Evolutionary conservation across 1,140 invertebrate genomes (phyloP).

Genomic region (Cyphomyrmex costatus): DNA sequence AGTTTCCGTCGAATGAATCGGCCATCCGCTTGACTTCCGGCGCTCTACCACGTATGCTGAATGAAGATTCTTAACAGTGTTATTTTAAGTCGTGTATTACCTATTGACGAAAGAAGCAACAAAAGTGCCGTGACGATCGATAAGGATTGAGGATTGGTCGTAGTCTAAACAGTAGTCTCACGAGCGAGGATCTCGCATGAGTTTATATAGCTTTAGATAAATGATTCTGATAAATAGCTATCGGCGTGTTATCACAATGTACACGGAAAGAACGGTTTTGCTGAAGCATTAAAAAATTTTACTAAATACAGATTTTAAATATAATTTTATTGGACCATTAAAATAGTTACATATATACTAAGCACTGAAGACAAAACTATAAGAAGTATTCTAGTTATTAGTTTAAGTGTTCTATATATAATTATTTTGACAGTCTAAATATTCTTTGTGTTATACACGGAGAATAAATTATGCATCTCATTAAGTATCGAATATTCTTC

Average conservation of each 20-base stretch:
- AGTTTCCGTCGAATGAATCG: constrained; percentile 35
- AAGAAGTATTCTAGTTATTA: no score
- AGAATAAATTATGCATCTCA: background rate
- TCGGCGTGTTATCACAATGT: background rate
- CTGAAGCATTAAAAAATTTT: no score
- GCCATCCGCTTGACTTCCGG: constrained; percentile 19
- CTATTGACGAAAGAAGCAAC: constrained; percentile 74
- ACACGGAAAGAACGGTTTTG: no score
- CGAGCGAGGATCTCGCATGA: background rate
- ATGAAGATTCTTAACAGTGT: constrained; percentile 31
- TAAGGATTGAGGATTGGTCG: constrained; percentile 27
- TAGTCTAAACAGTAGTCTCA: background rate
- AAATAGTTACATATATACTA: no score
- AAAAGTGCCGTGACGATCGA: constrained; percentile 73
- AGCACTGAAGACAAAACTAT: no score
- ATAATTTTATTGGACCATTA: no score
- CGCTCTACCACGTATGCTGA: constrained; percentile 22
- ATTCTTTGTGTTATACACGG: background rate
- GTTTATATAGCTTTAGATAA: constrained; percentile 20
- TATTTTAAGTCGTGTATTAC: constrained; percentile 25
- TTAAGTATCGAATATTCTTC: background rate
- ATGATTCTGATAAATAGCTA: constrained; percentile 3
- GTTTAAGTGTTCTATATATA: no score
- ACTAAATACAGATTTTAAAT: no score
- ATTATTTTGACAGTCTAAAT: no score